Conservation (phyloP, 1,140 invertebrate species). For the Stegodyphus dumicola region DNA sequence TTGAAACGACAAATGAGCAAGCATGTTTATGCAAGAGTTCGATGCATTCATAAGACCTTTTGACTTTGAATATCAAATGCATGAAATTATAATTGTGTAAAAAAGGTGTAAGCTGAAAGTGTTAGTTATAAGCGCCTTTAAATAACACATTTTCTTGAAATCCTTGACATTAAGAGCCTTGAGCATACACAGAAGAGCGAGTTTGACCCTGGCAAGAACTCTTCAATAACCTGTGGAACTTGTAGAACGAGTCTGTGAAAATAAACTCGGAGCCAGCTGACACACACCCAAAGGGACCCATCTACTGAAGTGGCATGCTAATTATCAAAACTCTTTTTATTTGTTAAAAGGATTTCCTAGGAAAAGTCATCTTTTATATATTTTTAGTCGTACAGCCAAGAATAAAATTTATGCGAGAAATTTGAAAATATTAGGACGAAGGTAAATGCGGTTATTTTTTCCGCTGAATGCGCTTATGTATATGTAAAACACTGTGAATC, state of each 20-base stretch:
- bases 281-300: slow-evolving; percentile 25
- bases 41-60: slow-evolving; percentile 12
- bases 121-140: slow-evolving; percentile 36
- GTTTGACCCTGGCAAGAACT: slow-evolving; percentile 19
- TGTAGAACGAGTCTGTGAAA: slow-evolving; percentile 36
- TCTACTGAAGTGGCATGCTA: neutral
- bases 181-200: slow-evolving; percentile 15
- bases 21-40: neutral
- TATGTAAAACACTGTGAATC: too few species aligned
- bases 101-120: slow-evolving; percentile 21
- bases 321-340: neutral
- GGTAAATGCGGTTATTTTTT: too few species aligned
- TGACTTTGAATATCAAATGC: neutral
- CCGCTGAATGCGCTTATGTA: too few species aligned
- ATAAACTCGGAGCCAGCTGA: slow-evolving; percentile 14
- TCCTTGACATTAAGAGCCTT: slow-evolving; percentile 44
- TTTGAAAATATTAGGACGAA: too few species aligned
- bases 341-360: too few species aligned
- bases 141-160: slow-evolving; percentile 27
- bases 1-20: too few species aligned
- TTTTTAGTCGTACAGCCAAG: too few species aligned
- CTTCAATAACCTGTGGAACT: slow-evolving; percentile 37
- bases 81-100: slow-evolving; percentile 7
- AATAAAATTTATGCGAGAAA: too few species aligned
- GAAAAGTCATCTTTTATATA: too few species aligned